These are phyloP conservation scores for Danaus chrysippus DNA, from an alignment of 2,888 invertebrate genomes.

Conservation along the genomic window DNA sequence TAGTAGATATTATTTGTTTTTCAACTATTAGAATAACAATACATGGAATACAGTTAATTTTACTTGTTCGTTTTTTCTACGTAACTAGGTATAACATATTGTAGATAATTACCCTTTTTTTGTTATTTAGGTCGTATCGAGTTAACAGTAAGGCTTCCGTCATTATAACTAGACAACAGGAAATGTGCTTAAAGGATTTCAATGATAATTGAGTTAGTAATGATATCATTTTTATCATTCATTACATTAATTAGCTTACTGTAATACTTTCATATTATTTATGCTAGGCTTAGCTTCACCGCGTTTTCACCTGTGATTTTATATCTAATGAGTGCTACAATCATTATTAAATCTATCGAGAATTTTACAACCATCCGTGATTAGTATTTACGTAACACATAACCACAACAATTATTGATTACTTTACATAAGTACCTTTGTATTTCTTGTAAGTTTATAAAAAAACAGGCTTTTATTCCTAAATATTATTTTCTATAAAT, in stretches of 20 bases:
- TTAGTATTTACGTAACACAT: no score
- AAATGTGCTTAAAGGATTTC: slow-evolving; percentile 12
- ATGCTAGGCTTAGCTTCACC: neutral
- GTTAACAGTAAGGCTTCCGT: slow-evolving; percentile 12
- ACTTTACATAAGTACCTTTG: neutral
- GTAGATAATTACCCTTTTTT: neutral
- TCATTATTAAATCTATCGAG: no score
- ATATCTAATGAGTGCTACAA: no score
- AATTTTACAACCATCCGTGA: no score
- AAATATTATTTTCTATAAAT: no score
- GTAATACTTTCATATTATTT: neutral
- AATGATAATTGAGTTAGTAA: slow-evolving; percentile 8
- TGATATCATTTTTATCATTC: slow-evolving; percentile 7
- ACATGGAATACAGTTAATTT: neutral
- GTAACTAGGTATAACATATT: neutral
- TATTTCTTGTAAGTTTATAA: no score
- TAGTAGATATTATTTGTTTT: neutral
- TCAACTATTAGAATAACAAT: neutral
- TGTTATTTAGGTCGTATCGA: slow-evolving; percentile 13
- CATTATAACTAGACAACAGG: slow-evolving; percentile 1
- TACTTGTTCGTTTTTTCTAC: neutral
- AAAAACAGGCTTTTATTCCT: no score
- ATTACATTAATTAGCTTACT: slow-evolving; percentile 1
- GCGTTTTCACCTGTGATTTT: no score
- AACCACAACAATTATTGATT: neutral